Evolutionary conservation across 2,888 invertebrate species (phyloP).

Genomic region (Ptychoptera albimana): DNA sequence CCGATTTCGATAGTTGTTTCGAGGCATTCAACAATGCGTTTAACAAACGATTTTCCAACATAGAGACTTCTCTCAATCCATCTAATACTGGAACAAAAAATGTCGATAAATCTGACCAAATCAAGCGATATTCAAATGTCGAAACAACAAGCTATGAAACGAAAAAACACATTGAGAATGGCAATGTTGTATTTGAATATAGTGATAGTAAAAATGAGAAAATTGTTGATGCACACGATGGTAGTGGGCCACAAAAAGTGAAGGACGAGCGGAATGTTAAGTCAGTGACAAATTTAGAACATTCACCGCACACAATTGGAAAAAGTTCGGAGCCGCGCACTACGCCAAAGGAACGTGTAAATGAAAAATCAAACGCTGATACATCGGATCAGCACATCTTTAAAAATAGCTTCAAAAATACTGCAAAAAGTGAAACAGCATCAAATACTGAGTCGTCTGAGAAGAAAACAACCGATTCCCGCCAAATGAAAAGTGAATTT

Average conservation of each 20-base stretch:
- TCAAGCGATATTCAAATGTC: constrained; percentile 26
- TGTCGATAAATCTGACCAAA: not conserved
- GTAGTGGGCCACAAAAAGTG: constrained; percentile 14
- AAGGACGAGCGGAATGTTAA: constrained; percentile 12
- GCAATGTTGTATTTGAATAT: constrained; percentile 23
- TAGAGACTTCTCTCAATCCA: constrained; percentile 15
- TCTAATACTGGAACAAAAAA: too few species aligned
- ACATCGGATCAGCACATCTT: constrained; percentile 4
- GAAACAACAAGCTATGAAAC: constrained; percentile 23
- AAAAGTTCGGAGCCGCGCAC: not conserved
- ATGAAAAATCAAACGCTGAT: too few species aligned
- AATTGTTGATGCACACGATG: constrained; percentile 4
- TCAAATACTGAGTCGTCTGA: not conserved
- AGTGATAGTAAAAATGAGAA: constrained; percentile 17
- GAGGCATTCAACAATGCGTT: constrained; percentile 7
- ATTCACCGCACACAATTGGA: constrained; percentile 1
- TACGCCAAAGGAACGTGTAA: too few species aligned
- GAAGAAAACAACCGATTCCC: not conserved
- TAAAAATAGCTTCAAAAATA: not conserved
- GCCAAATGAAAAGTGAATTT: constrained; percentile 12
- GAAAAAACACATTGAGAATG: constrained; percentile 26
- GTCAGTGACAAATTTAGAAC: too few species aligned
- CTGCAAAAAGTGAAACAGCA: not conserved
- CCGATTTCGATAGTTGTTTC: too few species aligned
- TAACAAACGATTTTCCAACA: constrained; percentile 26